These are phyloP conservation scores for Archocentrus centrarchus DNA, from an alignment of 2,113 vertebrate species.

Conservation along the genomic window DNA sequence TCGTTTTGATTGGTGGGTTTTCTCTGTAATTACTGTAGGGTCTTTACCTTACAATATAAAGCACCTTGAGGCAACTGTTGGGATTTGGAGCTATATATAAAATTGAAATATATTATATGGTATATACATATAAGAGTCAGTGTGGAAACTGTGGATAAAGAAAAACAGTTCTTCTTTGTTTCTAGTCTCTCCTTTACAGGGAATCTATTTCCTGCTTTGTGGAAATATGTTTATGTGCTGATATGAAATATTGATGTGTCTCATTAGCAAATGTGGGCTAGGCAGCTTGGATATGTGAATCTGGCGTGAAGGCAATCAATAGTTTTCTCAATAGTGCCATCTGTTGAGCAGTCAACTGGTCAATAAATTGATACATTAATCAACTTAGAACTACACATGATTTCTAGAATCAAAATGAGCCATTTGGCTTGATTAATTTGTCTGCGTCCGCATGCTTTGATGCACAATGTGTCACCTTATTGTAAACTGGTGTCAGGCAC, in stretches of 20 bases:
- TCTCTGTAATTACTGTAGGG: too few species aligned
- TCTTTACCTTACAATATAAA: too few species aligned
- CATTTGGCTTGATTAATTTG: not conserved
- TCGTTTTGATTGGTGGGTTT: too few species aligned
- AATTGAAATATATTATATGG: not conserved
- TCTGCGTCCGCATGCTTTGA: not conserved
- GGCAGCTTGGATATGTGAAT: not conserved
- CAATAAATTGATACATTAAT: conserved; percentile 37
- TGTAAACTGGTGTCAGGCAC: conserved; percentile 50
- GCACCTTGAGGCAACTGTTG: too few species aligned
- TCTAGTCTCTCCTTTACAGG: not conserved
- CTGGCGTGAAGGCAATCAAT: conserved; percentile 10
- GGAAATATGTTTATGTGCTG: not conserved
- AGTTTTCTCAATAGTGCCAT: conserved; percentile 36
- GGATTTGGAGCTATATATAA: too few species aligned
- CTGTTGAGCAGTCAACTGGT: conserved; percentile 33
- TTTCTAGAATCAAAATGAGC: not conserved
- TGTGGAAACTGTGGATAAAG: not conserved
- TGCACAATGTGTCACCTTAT: conserved; percentile 32
- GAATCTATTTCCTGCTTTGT: conserved; percentile 2
- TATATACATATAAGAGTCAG: not conserved
- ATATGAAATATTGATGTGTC: conserved; percentile 25
- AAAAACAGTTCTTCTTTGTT: conserved; percentile 18
- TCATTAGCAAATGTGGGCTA: not conserved
- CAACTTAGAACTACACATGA: not conserved